These are phyloP conservation scores for Daktulosphaira vitifoliae DNA, from an alignment of 1,140 invertebrate genomes.

Conservation along the genomic window DNA sequence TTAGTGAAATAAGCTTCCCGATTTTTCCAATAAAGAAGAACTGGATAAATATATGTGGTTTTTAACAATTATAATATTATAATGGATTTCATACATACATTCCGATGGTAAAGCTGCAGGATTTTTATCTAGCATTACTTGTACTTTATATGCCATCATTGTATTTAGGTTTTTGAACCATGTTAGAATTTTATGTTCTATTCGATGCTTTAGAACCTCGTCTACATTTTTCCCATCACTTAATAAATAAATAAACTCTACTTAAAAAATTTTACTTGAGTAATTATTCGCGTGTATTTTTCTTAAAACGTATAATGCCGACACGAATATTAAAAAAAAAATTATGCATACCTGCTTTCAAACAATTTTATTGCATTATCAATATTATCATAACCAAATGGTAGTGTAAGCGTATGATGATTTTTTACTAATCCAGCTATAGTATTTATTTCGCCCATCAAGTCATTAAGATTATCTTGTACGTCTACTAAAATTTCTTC, in stretches of 20 bases:
- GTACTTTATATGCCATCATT: neutral
- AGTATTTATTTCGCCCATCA: neutral
- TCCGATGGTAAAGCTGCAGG: neutral
- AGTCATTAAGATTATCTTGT: neutral
- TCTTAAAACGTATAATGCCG: too few relatives aligned
- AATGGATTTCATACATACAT: conserved; percentile 6
- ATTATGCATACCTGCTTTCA: conserved; percentile 18
- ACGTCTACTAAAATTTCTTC: conserved; percentile 11
- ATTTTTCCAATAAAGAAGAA: conserved; percentile 50
- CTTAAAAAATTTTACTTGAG: too few relatives aligned
- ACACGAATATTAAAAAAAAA: too few relatives aligned
- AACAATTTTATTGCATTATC: neutral
- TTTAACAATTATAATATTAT: neutral
- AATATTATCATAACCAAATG: conserved; percentile 2
- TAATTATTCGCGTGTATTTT: too few relatives aligned
- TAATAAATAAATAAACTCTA: conserved; percentile 1
- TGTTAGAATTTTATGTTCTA: neutral
- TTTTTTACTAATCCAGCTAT: neutral
- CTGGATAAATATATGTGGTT: neutral
- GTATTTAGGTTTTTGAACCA: conserved; percentile 1
- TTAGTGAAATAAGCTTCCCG: conserved; percentile 57
- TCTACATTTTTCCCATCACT: conserved; percentile 13
- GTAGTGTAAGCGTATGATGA: neutral
- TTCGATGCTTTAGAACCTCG: conserved; percentile 2
- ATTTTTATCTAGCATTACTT: conserved; percentile 1